These are phyloP conservation scores for Psix sp. DNA, from an alignment of 1,140 invertebrate species.

Conservation along the genomic window DNA sequence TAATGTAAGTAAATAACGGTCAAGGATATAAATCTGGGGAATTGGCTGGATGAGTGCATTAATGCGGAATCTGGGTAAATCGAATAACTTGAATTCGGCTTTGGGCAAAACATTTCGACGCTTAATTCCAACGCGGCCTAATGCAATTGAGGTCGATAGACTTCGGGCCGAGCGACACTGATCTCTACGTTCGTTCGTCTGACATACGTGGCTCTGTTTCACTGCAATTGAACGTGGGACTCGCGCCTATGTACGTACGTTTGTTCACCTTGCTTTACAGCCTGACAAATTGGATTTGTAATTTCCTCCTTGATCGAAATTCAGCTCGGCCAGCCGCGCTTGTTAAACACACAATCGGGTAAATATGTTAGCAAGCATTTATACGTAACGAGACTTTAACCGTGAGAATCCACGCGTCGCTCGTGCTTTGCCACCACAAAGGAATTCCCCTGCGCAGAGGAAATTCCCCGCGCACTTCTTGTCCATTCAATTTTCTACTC, in stretches of 20 bases:
- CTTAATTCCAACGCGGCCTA: slow-evolving; percentile 38
- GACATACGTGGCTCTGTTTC: slow-evolving; percentile 55
- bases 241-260: slow-evolving; percentile 47
- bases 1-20: too few relatives aligned
- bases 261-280: slow-evolving; percentile 50
- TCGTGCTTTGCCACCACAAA: slow-evolving; percentile 31
- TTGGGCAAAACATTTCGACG: slow-evolving; percentile 31
- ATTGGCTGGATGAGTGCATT: not conserved
- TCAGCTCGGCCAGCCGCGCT: slow-evolving; percentile 37
- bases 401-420: slow-evolving; percentile 42
- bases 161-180: slow-evolving; percentile 33
- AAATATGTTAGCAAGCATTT: slow-evolving; percentile 60
- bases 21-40: not conserved
- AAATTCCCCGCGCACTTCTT: slow-evolving; percentile 25
- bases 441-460: slow-evolving; percentile 26
- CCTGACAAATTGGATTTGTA: slow-evolving; percentile 63
- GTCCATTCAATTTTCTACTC: slow-evolving; percentile 21
- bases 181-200: slow-evolving; percentile 54
- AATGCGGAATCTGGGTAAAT: slow-evolving; percentile 1
- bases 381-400: slow-evolving; percentile 60
- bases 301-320: slow-evolving; percentile 60
- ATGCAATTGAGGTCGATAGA: slow-evolving; percentile 56
- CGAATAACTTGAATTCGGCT: slow-evolving; percentile 7
- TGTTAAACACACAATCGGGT: slow-evolving; percentile 55
- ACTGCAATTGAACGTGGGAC: slow-evolving; percentile 44